phyloP scores from a whole-genome alignment of 1,140 invertebrate species.

The Doryteuthis pealeii region DNA sequence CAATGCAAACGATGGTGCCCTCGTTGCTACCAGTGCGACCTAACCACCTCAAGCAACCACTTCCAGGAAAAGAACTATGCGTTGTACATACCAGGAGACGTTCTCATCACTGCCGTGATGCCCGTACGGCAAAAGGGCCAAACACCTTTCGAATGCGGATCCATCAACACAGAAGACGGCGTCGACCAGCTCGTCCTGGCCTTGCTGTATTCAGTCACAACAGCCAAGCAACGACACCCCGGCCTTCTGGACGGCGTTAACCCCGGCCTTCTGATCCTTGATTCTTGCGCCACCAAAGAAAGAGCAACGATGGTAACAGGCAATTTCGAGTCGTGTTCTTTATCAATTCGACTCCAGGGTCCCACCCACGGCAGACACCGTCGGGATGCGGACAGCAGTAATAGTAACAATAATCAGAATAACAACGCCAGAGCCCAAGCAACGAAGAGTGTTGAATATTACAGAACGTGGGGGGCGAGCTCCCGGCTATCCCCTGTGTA shows the following conservation, averaged over 20 bases:
- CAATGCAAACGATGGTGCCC: conserved; percentile 23
- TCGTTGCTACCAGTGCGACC: conserved; percentile 21
- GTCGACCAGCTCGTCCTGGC: conserved; percentile 31
- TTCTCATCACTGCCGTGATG: conserved; percentile 75
- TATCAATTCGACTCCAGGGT: not conserved
- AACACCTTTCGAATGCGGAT: conserved; percentile 62
- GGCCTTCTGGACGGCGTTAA: conserved; percentile 30
- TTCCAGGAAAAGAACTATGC: not conserved
- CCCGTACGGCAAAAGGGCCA: conserved; percentile 69
- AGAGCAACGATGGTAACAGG: conserved; percentile 29
- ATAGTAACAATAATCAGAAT: conserved; percentile 16
- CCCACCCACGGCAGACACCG: not conserved
- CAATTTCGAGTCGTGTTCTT: conserved; percentile 42
- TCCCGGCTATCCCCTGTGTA: conserved; percentile 31
- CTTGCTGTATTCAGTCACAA: conserved; percentile 40
- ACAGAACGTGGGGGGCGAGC: not conserved
- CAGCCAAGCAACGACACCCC: conserved; percentile 30
- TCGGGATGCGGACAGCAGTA: not conserved
- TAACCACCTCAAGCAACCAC: not conserved
- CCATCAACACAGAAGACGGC: conserved; percentile 62
- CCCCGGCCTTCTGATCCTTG: conserved; percentile 38
- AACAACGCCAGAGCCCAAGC: not conserved
- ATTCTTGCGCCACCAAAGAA: conserved; percentile 36
- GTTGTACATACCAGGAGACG: conserved; percentile 64
- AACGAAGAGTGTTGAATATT: not conserved